These are phyloP conservation scores for Diarsia mendica DNA, from an alignment of 2,888 invertebrate genomes.

Conservation along the genomic window DNA sequence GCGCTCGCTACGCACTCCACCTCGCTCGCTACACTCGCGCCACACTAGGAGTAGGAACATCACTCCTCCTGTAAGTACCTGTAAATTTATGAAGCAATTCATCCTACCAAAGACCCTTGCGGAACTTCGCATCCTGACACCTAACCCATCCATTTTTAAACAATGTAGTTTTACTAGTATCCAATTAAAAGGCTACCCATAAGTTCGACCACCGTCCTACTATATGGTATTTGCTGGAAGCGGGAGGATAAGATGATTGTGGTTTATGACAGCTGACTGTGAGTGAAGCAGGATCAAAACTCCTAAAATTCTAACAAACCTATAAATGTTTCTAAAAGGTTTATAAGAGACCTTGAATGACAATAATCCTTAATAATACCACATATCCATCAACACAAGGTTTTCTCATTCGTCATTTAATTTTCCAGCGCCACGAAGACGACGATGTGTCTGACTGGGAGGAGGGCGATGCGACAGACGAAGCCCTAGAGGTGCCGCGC, in stretches of 20 bases:
- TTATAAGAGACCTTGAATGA: not conserved
- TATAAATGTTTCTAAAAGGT: not conserved
- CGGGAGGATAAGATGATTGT: no score
- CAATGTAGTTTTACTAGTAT: not conserved
- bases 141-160: not conserved
- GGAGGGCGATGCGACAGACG: constrained; percentile 84
- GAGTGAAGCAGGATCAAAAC: no score
- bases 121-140: not conserved
- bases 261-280: no score
- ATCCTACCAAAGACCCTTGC: not conserved
- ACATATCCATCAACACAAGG: not conserved
- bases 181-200: not conserved
- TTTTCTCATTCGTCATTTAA: not conserved
- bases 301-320: not conserved
- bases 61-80: constrained; percentile 83
- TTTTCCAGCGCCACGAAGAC: constrained; percentile 82
- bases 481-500: constrained; percentile 80
- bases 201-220: not conserved
- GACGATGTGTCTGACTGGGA: constrained; percentile 87
- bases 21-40: constrained; percentile 74
- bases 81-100: not conserved
- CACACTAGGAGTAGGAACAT: constrained; percentile 82
- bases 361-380: not conserved
- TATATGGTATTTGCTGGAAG: not conserved
- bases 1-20: constrained; percentile 78